A percentile compares a stretch with the other conserved stretches of the same genome.
These are phyloP conservation scores for Ictalurus furcatus DNA, from an alignment of 2,113 vertebrate genomes.

Conservation along the genomic window DNA sequence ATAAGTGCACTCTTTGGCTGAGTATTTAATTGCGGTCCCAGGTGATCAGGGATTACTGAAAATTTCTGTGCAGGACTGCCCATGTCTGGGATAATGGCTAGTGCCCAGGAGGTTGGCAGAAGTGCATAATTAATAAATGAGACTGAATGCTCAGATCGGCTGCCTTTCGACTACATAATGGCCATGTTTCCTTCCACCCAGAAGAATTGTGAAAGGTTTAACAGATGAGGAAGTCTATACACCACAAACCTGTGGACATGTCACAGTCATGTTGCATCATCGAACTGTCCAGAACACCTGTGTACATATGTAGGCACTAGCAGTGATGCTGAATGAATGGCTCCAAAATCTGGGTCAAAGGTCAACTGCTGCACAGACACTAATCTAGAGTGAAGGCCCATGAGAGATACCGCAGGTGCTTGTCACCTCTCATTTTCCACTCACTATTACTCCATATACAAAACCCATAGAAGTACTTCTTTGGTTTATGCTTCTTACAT, in stretches of 20 bases:
- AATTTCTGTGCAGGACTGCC: slow-evolving; percentile 34
- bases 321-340: slow-evolving; percentile 39
- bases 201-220: slow-evolving; percentile 5
- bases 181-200: not conserved
- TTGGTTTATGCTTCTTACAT: not conserved
- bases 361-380: slow-evolving; percentile 38
- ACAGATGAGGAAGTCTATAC: not conserved
- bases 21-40: slow-evolving; percentile 39
- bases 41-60: slow-evolving; percentile 42
- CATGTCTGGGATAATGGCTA: slow-evolving; percentile 27
- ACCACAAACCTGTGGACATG: not conserved
- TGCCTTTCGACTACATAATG: not conserved
- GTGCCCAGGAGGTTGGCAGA: slow-evolving; percentile 9
- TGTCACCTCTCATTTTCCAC: slow-evolving; percentile 40
- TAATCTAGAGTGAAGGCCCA: slow-evolving; percentile 43
- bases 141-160: slow-evolving; percentile 3
- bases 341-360: slow-evolving; percentile 40
- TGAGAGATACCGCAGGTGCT: slow-evolving; percentile 47
- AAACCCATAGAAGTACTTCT: slow-evolving; percentile 15
- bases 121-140: slow-evolving; percentile 34
- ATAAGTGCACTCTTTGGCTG: slow-evolving; percentile 29
- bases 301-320: not conserved
- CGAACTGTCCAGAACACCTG: not conserved
- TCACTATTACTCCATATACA: slow-evolving; percentile 10
- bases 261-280: not conserved